phyloP scores from a whole-genome alignment of 1,140 invertebrate genomes.

The Pissodes strobi region DNA sequence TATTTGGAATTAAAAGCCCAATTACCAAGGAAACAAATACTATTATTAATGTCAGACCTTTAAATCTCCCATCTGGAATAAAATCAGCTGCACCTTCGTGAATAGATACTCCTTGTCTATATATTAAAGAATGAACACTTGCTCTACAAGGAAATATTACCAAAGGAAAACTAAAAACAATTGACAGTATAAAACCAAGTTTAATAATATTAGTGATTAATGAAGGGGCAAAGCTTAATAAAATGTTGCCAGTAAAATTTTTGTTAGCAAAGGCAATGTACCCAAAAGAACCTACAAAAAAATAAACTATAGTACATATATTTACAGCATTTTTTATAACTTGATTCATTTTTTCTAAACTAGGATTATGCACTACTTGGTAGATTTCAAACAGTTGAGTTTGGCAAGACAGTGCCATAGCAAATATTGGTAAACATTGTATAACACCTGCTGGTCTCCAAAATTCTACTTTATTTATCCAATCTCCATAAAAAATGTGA shows the following conservation, averaged over 20 bases:
- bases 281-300: conserved; percentile 90
- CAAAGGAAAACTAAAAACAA: conserved; percentile 94
- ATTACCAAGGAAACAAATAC: conserved; percentile 74
- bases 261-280: conserved; percentile 89
- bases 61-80: conserved; percentile 81
- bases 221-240: conserved; percentile 82
- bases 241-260: conserved; percentile 85
- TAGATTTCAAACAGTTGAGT: conserved; percentile 96
- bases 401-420: conserved; percentile 39
- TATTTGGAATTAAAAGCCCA: conserved; percentile 81
- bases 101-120: conserved; percentile 63
- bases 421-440: conserved; percentile 78
- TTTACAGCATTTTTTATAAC: conserved; percentile 87
- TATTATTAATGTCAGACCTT: conserved; percentile 77
- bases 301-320: conserved; percentile 86
- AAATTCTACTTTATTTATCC: conserved; percentile 75
- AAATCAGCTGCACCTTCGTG: conserved; percentile 63
- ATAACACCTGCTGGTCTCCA: conserved; percentile 85
- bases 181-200: conserved; percentile 91
- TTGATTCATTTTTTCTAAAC: conserved; percentile 85
- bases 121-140: conserved; percentile 90
- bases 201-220: conserved; percentile 85
- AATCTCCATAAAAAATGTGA: conserved; percentile 74
- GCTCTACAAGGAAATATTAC: conserved; percentile 95
- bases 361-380: conserved; percentile 84